phyloP scores from a whole-genome alignment of 2,888 invertebrate species.

The Drosophila infuscata region DNA sequence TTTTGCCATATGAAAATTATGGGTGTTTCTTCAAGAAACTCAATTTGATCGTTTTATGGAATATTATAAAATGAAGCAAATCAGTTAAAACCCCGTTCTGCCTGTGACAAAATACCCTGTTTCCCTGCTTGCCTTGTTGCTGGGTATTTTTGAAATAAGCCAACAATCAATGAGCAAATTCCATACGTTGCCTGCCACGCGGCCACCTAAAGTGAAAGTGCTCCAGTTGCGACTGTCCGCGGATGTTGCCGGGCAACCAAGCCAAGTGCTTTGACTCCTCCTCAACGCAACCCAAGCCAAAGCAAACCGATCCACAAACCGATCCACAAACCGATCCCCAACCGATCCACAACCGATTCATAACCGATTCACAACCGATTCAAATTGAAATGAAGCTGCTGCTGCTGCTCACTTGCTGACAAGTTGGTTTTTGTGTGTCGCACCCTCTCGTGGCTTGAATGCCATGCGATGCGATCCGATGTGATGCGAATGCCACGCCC shows the following conservation, averaged over 20 bases:
- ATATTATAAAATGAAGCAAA: not conserved
- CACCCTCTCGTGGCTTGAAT: slow-evolving; percentile 51
- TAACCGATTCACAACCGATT: slow-evolving; percentile 5
- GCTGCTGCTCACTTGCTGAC: slow-evolving; percentile 73
- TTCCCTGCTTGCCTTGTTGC: not conserved
- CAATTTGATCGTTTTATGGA: not conserved
- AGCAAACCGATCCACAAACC: slow-evolving; percentile 17
- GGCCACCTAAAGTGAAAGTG: slow-evolving; percentile 82
- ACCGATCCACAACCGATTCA: not conserved
- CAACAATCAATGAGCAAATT: slow-evolving; percentile 71
- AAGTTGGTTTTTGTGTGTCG: slow-evolving; percentile 54
- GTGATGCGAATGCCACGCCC: slow-evolving; percentile 43
- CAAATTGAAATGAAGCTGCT: slow-evolving; percentile 15
- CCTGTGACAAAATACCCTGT: not conserved
- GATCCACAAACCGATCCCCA: slow-evolving; percentile 17
- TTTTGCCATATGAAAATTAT: not conserved
- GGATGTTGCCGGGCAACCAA: slow-evolving; percentile 54
- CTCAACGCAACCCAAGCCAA: slow-evolving; percentile 32
- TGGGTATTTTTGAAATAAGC: slow-evolving; percentile 37
- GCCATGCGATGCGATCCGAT: slow-evolving; percentile 25
- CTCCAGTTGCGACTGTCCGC: slow-evolving; percentile 79
- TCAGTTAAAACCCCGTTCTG: no score
- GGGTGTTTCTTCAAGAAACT: not conserved
- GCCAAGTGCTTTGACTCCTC: slow-evolving; percentile 77
- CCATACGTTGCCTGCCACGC: slow-evolving; percentile 55